A percentile compares a stretch with the other conserved stretches of the same genome.
phyloP scores from a whole-genome alignment of 2,113 vertebrate genomes.

The Xenopus tropicalis region UCB_Xtro_10.0 CM004443.2:61314001-61314500 shows the following conservation, averaged over 20 bases:
- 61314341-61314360: slow-evolving; percentile 26
- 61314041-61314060: no score
- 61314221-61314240: neutral
- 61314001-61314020: no score
- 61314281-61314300: slow-evolving; percentile 6
- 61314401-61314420: slow-evolving; percentile 12
- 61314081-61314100: neutral
- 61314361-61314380: slow-evolving; percentile 34
- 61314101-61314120: no score
- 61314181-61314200: neutral
- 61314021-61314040: no score
- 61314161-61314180: no score
- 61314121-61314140: no score
- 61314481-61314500: neutral
- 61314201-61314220: neutral
- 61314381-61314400: slow-evolving; percentile 33
- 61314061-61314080: no score
- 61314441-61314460: slow-evolving; percentile 6
- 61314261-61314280: neutral
- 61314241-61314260: neutral
- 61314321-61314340: slow-evolving; percentile 24
- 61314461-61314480: neutral
- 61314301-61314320: slow-evolving; percentile 33
- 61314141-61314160: no score
- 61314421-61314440: slow-evolving; percentile 5